Evolutionary conservation across 2,888 invertebrate species (phyloP), one percentile per base, ranked within the genome.

Genomic region (Drosophila phalerata): DNA sequence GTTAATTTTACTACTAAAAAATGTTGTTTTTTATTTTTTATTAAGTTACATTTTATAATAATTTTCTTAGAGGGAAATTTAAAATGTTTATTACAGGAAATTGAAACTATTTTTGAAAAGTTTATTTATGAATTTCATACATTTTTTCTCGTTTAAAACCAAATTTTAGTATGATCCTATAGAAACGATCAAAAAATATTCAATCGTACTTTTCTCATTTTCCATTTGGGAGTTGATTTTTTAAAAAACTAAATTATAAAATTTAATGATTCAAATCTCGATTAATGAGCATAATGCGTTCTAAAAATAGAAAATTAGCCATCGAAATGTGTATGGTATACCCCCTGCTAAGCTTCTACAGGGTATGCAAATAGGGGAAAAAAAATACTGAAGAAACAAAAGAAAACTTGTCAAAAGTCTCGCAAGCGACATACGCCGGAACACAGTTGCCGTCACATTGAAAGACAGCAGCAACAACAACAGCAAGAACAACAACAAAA

Each of bases 391-490:
- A 17, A 37, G 62, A 53, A 42, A 42, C 38, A 56, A 72, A 58
- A 73, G 43, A 65, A 69, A 69, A 80, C 69, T 73, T 79, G 78
- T 81, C 78, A 77, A 81, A 78, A 79, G 72, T 76, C 77, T 75
- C 76, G 56, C 76, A 79, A 74, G 43, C 79, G 75, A 75, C 75
- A 62, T 64, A 78, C 75, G 75, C 79, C 75, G 75, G 75, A 75
- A 78, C 72, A 56, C 17, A 76, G 57, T 57, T 55, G 37, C 32
- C 45, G 57, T 57, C 73, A 53, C 63, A 75, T 61, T 70, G 52
- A 76, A 77, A 71, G 65, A 62, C 67, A 34, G 34, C 66, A 47
- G 25, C 52, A 48, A 8, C 45, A 66, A 17, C 52, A 60, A 17
- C 47, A 52, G 13, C 28, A 51, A n/a, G 43, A 51, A 30, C 38